Percentiles rank a stretch among this genome's conserved stretches.
phyloP scores from a whole-genome alignment of 2,888 invertebrate genomes.

The Euplexia lucipara region DNA sequence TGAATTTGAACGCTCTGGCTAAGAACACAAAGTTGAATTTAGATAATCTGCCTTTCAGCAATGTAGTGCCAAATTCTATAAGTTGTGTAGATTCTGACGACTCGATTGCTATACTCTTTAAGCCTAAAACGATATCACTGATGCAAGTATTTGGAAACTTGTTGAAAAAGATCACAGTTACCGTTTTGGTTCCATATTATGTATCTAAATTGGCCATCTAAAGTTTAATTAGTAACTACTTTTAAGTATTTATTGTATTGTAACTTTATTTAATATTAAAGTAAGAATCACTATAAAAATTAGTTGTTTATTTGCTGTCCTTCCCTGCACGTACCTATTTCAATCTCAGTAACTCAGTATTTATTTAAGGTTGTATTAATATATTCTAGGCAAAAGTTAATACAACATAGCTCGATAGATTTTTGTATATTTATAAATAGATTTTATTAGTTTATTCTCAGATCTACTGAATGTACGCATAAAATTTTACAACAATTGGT shows the following conservation, averaged over 20 bases:
- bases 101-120: conserved; percentile 70
- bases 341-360: too few species aligned
- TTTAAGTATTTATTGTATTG: conserved; percentile 36
- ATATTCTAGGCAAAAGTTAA: too few species aligned
- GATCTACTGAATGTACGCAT: too few species aligned
- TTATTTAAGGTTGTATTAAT: too few species aligned
- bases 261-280: conserved; percentile 27
- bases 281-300: background rate
- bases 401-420: too few species aligned
- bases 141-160: conserved; percentile 73
- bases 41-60: conserved; percentile 53
- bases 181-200: conserved; percentile 75
- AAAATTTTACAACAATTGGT: too few species aligned
- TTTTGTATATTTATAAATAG: too few species aligned
- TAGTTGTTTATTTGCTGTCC: background rate
- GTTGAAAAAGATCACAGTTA: conserved; percentile 73
- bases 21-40: conserved; percentile 56
- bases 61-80: conserved; percentile 57
- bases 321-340: background rate
- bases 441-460: too few species aligned
- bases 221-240: too few species aligned
- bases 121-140: conserved; percentile 74
- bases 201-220: conserved; percentile 65
- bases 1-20: conserved; percentile 52
- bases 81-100: conserved; percentile 66